These are phyloP conservation scores for Rotaria sp. DNA, from an alignment of 2,888 invertebrate species.

Conservation along the genomic window DNA sequence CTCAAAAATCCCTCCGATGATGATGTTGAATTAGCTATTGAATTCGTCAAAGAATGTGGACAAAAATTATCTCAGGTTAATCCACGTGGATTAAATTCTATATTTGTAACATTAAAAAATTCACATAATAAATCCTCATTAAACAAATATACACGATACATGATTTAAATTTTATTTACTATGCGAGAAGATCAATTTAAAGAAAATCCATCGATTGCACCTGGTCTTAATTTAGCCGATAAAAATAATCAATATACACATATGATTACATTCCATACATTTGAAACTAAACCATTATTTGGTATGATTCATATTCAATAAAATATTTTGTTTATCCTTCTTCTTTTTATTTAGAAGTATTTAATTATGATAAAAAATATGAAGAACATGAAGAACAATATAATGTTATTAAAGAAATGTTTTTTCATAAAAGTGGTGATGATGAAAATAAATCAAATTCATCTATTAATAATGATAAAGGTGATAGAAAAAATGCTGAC, in stretches of 20 bases:
- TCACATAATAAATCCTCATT: conserved; percentile 61
- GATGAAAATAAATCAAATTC: conserved; percentile 27
- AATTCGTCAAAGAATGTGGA: conserved; percentile 91
- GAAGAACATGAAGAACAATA: conserved; percentile 88
- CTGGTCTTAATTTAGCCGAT: conserved; percentile 84
- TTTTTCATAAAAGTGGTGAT: conserved; percentile 60
- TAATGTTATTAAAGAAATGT: conserved; percentile 75
- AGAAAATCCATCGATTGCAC: conserved; percentile 77
- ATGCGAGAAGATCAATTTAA: conserved; percentile 64
- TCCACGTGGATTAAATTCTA: conserved; percentile 66
- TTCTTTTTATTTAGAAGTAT: conserved; percentile 73
- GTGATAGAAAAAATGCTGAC: conserved; percentile 47
- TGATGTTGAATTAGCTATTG: conserved; percentile 89
- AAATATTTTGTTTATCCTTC: not conserved
- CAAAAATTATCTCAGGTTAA: conserved; percentile 80
- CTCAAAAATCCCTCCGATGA: conserved; percentile 92
- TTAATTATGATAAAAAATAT: conserved; percentile 85
- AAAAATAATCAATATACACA: conserved; percentile 96
- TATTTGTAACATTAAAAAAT: conserved; percentile 86
- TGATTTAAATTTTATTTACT: conserved; percentile 82
- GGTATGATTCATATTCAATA: conserved; percentile 62
- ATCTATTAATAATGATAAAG: conserved; percentile 21
- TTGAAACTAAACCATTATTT: conserved; percentile 68
- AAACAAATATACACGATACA: conserved; percentile 86
- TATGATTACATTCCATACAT: conserved; percentile 70